These are phyloP conservation scores for Mellivora capensis DNA, from an alignment of 2,113 vertebrate species.

Conservation along the genomic window DNA sequence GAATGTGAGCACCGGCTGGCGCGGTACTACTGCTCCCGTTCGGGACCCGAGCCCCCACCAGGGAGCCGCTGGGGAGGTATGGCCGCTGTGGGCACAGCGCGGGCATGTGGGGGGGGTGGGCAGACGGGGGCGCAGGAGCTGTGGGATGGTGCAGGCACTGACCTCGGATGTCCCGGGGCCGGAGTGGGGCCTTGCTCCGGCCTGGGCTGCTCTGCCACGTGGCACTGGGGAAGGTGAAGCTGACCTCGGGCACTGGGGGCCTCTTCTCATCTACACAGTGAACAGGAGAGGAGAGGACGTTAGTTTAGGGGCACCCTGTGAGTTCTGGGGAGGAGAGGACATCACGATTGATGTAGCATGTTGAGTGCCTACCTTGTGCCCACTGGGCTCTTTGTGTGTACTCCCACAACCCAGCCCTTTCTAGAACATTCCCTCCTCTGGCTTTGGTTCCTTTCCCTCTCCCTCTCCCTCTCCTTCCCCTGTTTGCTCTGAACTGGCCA, in stretches of 20 bases:
- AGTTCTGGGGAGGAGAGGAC: background rate
- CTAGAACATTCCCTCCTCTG: background rate
- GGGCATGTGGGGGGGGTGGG: accelerated
- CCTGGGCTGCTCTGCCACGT: conserved; percentile 45
- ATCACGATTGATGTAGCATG: background rate
- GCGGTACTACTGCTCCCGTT: accelerated
- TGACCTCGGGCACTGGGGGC: conserved; percentile 61
- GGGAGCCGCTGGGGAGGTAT: background rate
- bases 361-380: background rate
- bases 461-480: background rate
- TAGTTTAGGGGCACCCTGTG: background rate
- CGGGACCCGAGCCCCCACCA: background rate
- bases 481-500: background rate
- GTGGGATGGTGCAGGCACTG: background rate
- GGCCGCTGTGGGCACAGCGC: accelerated
- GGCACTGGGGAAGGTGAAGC: conserved; percentile 54
- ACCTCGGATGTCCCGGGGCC: conserved; percentile 74
- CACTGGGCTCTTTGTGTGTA: background rate
- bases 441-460: background rate
- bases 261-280: conserved; percentile 52
- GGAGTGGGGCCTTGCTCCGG: background rate
- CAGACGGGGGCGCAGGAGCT: too few relatives aligned
- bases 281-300: background rate
- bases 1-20: too few relatives aligned
- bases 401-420: background rate